Base-by-base conservation (phyloP, 2,113 vertebrate species). In the Cheirogaleus medius region DNA sequence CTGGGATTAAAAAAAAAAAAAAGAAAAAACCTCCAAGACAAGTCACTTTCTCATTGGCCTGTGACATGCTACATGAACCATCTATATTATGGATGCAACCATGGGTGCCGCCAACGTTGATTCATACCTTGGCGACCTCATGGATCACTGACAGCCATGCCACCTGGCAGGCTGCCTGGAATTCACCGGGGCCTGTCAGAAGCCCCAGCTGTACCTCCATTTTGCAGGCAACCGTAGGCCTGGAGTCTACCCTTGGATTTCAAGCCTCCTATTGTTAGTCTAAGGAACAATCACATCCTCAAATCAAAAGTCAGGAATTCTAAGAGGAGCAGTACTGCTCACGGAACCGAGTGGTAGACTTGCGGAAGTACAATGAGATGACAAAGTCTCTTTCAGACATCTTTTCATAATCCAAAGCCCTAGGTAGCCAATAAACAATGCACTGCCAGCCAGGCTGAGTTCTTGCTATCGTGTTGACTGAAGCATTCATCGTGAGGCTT, bases 371-470 rank as follows among this genome's bases (percentile, higher is more conserved):
- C 92, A 85, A 90, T 71, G 92, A 97, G 96, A 93, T 96, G 92
- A 95, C 97, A 86, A 88, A 95, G 93, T 93, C 94, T 77, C 83
- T 98, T 96, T 97, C 76, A 95, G 97, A 77, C 42, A 58, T 80
- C 94, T 93, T 81, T 98, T 97, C 97, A 74, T 71, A 49, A 64
- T 96, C 90, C 93, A 96, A 96, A 98, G 82, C 98, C 98, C 60
- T 69, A 2, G 97, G 98, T 92, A 92, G 64, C 5, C 0, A 18
- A 52, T 96, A 92, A 87, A 96, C 97, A 98, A 97, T 4, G 0
- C 18, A 10, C 0, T 5, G 49, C 95, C 21, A 1, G 82, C 96
- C 81, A 73, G 97, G 96, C 76, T 0, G 66, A 91, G 66, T 87
- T 81, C 97, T 52, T 92, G 90, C 96, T 97, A 73, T 94, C 91